A percentile compares a stretch with the other conserved stretches of the same genome.
phyloP scores from a whole-genome alignment of 2,113 vertebrate genomes.

The Acanthochromis polyacanthus region DNA sequence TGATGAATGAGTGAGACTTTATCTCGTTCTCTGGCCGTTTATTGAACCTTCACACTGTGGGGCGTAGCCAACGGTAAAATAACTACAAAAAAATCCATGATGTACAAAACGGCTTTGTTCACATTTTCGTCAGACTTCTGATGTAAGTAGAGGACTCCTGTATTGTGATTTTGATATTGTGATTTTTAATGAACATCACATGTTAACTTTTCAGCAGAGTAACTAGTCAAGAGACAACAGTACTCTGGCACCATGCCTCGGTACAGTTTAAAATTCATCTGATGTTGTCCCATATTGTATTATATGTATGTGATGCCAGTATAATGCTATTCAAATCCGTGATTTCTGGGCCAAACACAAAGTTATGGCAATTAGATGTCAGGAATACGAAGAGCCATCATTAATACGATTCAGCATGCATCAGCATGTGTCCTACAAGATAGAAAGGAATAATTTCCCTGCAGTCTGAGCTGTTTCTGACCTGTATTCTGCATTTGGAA shows the following conservation, averaged over 20 bases:
- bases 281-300: slow-evolving; percentile 39
- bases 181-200: too few relatives aligned
- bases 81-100: too few relatives aligned
- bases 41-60: too few relatives aligned
- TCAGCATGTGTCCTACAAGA: slow-evolving; percentile 14
- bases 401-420: slow-evolving; percentile 33
- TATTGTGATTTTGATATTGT: too few relatives aligned
- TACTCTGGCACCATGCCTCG: slow-evolving; percentile 22
- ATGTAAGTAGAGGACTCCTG: too few relatives aligned
- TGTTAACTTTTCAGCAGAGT: too few relatives aligned
- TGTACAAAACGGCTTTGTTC: too few relatives aligned
- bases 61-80: too few relatives aligned
- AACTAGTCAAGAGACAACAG: background rate
- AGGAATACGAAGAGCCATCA: slow-evolving; percentile 4
- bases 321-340: background rate
- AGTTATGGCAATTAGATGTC: slow-evolving; percentile 35
- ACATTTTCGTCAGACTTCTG: too few relatives aligned
- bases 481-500: slow-evolving; percentile 47
- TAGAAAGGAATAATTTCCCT: slow-evolving; percentile 35
- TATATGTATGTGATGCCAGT: slow-evolving; percentile 36
- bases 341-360: slow-evolving; percentile 42
- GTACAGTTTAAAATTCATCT: slow-evolving; percentile 43
- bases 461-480: slow-evolving; percentile 32
- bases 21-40: too few relatives aligned
- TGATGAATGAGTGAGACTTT: too few relatives aligned